These are phyloP conservation scores for Zaprionus lachaisei DNA, from an alignment of 1,140 invertebrate species.

Conservation along the genomic window DNA sequence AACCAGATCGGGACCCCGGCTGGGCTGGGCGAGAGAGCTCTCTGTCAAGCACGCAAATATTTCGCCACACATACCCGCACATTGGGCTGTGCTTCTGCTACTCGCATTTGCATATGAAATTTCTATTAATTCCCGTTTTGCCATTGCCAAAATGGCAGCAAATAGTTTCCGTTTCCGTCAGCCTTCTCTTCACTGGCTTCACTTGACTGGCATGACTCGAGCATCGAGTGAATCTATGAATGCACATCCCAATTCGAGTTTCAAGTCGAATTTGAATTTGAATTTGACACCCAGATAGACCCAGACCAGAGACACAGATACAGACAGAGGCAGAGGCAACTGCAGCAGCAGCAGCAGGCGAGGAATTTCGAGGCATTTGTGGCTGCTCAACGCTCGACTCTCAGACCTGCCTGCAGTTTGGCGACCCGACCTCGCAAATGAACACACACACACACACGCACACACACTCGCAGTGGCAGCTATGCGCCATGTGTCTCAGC, in stretches of 20 bases:
- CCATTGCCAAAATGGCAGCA: constrained; percentile 69
- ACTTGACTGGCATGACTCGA: constrained; percentile 43
- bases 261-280: constrained; percentile 42
- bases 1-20: constrained; percentile 20
- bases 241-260: constrained; percentile 14
- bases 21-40: constrained; percentile 27
- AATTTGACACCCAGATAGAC: constrained; percentile 35
- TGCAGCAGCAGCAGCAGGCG: constrained; percentile 27
- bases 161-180: constrained; percentile 75
- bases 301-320: neutral
- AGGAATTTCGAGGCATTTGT: constrained; percentile 59
- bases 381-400: constrained; percentile 6
- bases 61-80: constrained; percentile 38
- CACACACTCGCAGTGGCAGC: constrained; percentile 6
- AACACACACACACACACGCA: constrained; percentile 60
- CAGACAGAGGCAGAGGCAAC: neutral
- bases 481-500: constrained; percentile 12
- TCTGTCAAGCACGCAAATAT: constrained; percentile 53
- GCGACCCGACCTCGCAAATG: constrained; percentile 66
- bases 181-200: constrained; percentile 3
- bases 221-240: constrained; percentile 38
- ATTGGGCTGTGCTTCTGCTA: constrained; percentile 36
- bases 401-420: constrained; percentile 23
- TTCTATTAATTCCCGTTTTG: constrained; percentile 68
- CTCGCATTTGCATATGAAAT: constrained; percentile 71